Evolutionary conservation across 1,140 invertebrate genomes (phyloP).

Genomic region (Aphis gossypii): DNA sequence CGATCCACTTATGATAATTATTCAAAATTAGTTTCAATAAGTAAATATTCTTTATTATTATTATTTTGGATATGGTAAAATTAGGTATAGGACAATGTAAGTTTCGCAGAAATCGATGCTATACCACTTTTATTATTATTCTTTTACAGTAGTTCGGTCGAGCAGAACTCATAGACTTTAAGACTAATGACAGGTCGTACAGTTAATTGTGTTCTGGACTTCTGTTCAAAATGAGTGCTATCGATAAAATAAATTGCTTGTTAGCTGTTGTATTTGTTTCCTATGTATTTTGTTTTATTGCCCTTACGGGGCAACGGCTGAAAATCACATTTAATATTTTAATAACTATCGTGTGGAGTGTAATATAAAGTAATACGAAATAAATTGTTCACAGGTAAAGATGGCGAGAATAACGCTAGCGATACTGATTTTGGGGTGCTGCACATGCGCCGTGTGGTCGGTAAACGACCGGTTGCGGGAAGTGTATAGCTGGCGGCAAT

Average conservation of each 20-base stretch:
- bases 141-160: not conserved
- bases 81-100: too few relatives aligned
- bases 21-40: not conserved
- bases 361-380: not conserved
- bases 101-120: not conserved
- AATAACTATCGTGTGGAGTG: not conserved
- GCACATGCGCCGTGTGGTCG: slow-evolving; percentile 30
- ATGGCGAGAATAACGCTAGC: slow-evolving; percentile 24
- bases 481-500: slow-evolving; percentile 74
- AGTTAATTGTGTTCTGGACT: not conserved
- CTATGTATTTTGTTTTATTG: not conserved
- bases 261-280: not conserved
- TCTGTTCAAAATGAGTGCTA: not conserved
- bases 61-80: not conserved
- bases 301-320: not conserved
- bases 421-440: slow-evolving; percentile 39
- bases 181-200: not conserved
- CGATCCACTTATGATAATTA: not conserved
- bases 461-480: slow-evolving; percentile 69
- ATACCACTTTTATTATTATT: not conserved
- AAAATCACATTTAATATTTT: not conserved
- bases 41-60: too few relatives aligned
- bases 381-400: slow-evolving; percentile 7
- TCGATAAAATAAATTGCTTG: not conserved
- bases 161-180: not conserved